Conservation (phyloP, 1,140 invertebrate species). For the Watersipora subatra region DNA sequence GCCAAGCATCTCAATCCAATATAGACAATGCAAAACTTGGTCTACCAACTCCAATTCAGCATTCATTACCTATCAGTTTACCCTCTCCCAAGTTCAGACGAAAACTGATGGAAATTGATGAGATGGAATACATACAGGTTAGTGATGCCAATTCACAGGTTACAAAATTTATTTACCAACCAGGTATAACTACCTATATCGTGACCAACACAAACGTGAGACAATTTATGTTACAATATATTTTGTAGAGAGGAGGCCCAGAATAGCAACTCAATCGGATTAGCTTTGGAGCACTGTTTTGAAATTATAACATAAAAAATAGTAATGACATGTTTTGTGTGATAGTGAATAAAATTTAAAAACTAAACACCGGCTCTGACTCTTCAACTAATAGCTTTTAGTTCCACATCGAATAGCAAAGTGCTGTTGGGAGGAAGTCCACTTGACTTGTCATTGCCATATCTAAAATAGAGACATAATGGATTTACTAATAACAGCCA, state of each 20-base stretch:
- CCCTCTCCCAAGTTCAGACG: neutral
- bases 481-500: slow-evolving; percentile 1
- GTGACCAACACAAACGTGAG: neutral
- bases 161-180: neutral
- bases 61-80: too few relatives aligned
- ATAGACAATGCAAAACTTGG: too few relatives aligned
- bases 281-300: neutral
- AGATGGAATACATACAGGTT: slow-evolving; percentile 1
- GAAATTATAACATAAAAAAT: neutral
- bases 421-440: slow-evolving; percentile 32
- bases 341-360: neutral
- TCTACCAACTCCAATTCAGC: too few relatives aligned
- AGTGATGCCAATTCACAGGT: neutral
- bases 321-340: neutral
- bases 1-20: too few relatives aligned
- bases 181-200: neutral
- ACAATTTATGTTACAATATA: neutral
- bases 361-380: neutral
- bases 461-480: slow-evolving; percentile 44
- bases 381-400: slow-evolving; percentile 50
- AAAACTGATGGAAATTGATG: neutral
- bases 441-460: slow-evolving; percentile 23
- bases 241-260: neutral
- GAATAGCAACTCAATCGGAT: neutral
- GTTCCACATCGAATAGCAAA: slow-evolving; percentile 32